Evolutionary conservation across 2,797 vertebrate species (phyloP).

Genomic region (Pangasius krempfi): DNA sequence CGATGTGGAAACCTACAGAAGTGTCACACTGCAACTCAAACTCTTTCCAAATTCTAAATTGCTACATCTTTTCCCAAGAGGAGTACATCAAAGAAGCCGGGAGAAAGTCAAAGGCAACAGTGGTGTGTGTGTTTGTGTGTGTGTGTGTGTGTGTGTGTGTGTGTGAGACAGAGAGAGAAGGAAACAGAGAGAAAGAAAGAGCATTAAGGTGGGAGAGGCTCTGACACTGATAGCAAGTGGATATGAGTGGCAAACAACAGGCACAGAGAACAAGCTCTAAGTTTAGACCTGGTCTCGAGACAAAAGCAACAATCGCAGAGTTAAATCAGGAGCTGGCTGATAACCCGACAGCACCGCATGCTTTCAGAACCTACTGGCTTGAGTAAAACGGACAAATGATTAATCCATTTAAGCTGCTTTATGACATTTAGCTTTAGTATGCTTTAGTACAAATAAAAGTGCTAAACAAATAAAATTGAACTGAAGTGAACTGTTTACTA

Average conservation of each 20-base stretch:
- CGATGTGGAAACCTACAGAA: not conserved
- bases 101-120: constrained; percentile 35
- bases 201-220: not conserved
- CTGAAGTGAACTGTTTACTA: not conserved
- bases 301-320: constrained; percentile 49
- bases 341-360: constrained; percentile 17
- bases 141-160: not conserved
- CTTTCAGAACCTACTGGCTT: not conserved
- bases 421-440: too few relatives aligned
- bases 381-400: not conserved
- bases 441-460: not conserved
- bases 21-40: constrained; percentile 13
- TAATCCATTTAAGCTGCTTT: constrained; percentile 2
- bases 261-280: constrained; percentile 49
- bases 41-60: constrained; percentile 42
- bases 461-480: not conserved
- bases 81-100: constrained; percentile 40
- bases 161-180: too few relatives aligned
- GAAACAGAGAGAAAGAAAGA: not conserved
- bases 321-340: constrained; percentile 50
- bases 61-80: constrained; percentile 35
- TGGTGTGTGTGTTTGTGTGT: not conserved
- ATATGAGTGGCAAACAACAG: constrained; percentile 52
- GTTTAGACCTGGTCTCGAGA: constrained; percentile 59
- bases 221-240: constrained; percentile 57